Evolutionary conservation across 2,888 invertebrate species (phyloP), one percentile per base, ranked within the genome.

Genomic region (Biston betularia): DNA sequence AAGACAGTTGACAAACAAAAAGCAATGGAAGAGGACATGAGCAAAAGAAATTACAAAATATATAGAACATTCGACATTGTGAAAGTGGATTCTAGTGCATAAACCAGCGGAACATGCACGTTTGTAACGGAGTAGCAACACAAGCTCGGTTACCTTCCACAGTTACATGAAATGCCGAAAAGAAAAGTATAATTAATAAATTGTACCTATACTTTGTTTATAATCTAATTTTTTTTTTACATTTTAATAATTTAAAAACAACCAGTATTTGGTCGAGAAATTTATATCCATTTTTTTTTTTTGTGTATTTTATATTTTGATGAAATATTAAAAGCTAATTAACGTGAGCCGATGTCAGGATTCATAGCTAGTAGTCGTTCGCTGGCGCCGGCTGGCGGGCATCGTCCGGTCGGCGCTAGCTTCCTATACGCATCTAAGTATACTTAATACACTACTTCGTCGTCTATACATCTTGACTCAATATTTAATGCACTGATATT

Each of bases 211-310:
- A 92, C 87, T 92, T 93, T 91, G 90, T 92, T 92, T 93, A 93
- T 92, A 93, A 84, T 87, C 93, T 93, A 93, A 89, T 92, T 93
- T 93, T 93, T 88, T n/a, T 93, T 93, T 93, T 93, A 93, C 92
- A 92, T 93, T 93, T 93, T 93, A 93, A 93, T 93, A 93, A 93
- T 93, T 93, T 93, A 93, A 93, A 92, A 92, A 93, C 93, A 93
- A 93, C 93, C 93, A 93, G 90, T 90, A 90, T 87, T 92, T 90
- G 93, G 93, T 93, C 92, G 93, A 90, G 89, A 92, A 92, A 91
- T 93, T 93, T 92, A 92, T 92, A 92, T 92, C 90, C 92, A 90
- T 92, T 92, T 93, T 92, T 92, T 92, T 93, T 92, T 93, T 93
- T 93, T 93, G 93, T 92, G 90, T 93, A 93, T 93, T 93, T 93